These are phyloP conservation scores for Lamellibrachia columna DNA, from an alignment of 2,888 invertebrate genomes.

Conservation along the genomic window DNA sequence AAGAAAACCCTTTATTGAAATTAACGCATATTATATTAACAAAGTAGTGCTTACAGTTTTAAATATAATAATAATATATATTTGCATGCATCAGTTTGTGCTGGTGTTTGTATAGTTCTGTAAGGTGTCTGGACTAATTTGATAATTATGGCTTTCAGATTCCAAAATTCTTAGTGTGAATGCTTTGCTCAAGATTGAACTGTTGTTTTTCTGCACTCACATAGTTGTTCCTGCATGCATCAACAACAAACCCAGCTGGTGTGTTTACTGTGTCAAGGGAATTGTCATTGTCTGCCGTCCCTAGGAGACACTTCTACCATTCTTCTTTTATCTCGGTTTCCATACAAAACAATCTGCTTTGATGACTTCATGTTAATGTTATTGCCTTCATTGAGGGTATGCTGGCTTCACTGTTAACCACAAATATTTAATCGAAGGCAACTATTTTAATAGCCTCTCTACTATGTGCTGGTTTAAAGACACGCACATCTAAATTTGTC, in stretches of 20 bases:
- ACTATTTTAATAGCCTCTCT: too few relatives aligned
- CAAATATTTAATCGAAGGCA: not conserved
- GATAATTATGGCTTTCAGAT: too few relatives aligned
- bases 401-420: not conserved
- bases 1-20: not conserved
- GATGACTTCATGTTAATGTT: not conserved
- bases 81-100: too few relatives aligned
- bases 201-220: not conserved
- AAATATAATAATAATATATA: too few relatives aligned
- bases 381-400: not conserved
- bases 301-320: not conserved
- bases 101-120: not conserved
- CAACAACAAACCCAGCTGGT: not conserved
- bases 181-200: not conserved
- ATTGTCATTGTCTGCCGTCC: not conserved
- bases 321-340: not conserved
- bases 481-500: not conserved
- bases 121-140: too few relatives aligned
- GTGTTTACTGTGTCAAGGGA: not conserved
- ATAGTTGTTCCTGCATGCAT: not conserved
- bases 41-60: too few relatives aligned
- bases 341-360: not conserved
- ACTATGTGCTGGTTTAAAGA: not conserved
- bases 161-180: not conserved
- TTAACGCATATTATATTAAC: not conserved